Base-by-base conservation (phyloP, 2,113 vertebrate species). In the Grallaria varia region DNA sequence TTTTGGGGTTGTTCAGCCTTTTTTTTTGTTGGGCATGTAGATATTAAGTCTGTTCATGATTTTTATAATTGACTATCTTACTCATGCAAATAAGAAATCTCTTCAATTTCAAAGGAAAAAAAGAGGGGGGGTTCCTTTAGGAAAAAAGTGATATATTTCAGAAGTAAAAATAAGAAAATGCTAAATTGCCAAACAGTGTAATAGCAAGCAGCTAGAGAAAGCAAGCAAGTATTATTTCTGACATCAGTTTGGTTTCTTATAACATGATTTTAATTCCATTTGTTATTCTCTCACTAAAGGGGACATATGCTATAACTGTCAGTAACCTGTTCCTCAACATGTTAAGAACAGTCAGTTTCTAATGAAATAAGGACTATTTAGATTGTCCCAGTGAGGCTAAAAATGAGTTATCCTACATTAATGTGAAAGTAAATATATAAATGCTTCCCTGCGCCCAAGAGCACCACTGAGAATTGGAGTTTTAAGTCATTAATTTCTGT, bases 401-500 rank as follows among this genome's bases (percentile, higher is more conserved):
- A 92, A 94, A 25, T 33, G 22, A 96, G 17, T 82, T 94, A 33
- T 68, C 67, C 45, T 85, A 69, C 15, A 2, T 74, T 52, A 77
- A 86, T 81, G 73, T 78, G 42, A 81, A 84, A 93, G 74, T 83
- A 97, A 96, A 49, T 30, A 91, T 45, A 67, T 55, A 91, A 67
- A 81, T 44, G 56, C 40, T 89, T 93, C 75, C 66, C 87, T 24
- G 58, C 84, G 56, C 66, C 74, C 55, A 95, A 66, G 28, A 96
- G 53, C 47, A 89, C 55, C 82, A 56, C 1, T 75, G 66, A 95
- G 79, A 96, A 71, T 9, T 79, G 53, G 44, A 95, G 75, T 33
- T 53, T 27, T 79, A 90, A 25, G 24, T 56, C 88, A 74, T 91
- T 93, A 81, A 93, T 95, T 95, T 56, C 74, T 35, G 44, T 31